Evolutionary conservation across 2,888 invertebrate species (phyloP).

Genomic region (Cantharis rufa): DNA sequence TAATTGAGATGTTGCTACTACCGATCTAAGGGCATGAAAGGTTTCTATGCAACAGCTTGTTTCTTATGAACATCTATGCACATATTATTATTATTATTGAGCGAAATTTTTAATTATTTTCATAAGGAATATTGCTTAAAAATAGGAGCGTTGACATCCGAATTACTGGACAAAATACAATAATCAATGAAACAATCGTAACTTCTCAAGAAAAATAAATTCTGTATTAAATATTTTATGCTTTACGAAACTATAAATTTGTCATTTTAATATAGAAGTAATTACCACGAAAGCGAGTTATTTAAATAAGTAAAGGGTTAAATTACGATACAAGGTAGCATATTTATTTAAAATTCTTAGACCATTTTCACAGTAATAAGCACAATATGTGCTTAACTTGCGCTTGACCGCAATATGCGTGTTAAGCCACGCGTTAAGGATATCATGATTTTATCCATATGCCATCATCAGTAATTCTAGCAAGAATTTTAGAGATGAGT

Average conservation of each 20-base stretch:
- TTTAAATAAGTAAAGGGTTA: background rate
- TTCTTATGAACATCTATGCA: conserved; percentile 45
- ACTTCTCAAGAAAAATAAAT: background rate
- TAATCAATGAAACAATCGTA: too few relatives aligned
- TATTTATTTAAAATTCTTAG: background rate
- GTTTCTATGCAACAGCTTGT: conserved; percentile 53
- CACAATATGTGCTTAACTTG: conserved; percentile 12
- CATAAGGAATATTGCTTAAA: background rate
- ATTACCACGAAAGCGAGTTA: background rate
- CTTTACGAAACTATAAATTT: background rate
- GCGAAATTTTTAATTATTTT: background rate
- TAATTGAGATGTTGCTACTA: conserved; percentile 38
- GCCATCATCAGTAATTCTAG: conserved; percentile 36
- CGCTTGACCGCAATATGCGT: conserved; percentile 38
- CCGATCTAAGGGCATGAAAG: conserved; percentile 35
- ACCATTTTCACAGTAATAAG: background rate
- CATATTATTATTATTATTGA: background rate
- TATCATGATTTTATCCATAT: conserved; percentile 42
- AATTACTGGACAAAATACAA: background rate
- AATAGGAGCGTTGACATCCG: background rate
- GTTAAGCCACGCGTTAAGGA: conserved; percentile 41
- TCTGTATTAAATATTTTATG: background rate
- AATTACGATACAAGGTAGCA: background rate
- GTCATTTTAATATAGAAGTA: background rate
- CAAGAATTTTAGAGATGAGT: conserved; percentile 30